Evolutionary conservation across 2,888 invertebrate species (phyloP), one percentile per base, ranked within the genome.

Genomic region (Cephus spinipes): DNA sequence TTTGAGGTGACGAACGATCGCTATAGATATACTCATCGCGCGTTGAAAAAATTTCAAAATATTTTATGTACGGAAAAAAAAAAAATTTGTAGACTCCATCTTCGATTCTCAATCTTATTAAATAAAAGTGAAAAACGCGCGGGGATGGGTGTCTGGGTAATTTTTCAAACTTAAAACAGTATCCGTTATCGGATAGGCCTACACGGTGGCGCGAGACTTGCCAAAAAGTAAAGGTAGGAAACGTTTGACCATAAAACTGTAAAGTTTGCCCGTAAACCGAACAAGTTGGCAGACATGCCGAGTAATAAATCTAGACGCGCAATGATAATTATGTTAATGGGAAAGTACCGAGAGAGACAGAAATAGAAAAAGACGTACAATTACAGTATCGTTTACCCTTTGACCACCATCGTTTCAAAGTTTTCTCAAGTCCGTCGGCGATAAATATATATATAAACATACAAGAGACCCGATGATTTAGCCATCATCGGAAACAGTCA

Each of bases 251-350:
- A 23, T 71, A 71, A 71, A 71, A 71, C 71, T 32, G 3, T 71
- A 71, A 71, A 71, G 32, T 71, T 71, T 71, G 71, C 12, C 71
- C 12, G 71, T 33, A 12, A 71, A 12, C 71, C 71, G 23, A 71
- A 12, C 31, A 55, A 23, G 23, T 55, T 23, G 55, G 71, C 32
- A 32, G 31, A 31, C 34, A 34, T 71, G 6, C 71, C 2, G 71
- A 71, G 33, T 12, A 71, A 33, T 71, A 71, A 71, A 71, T 71
- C 71, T 30, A 9, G 32, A 3, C 32, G 55, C 6, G 9, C 23
- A 55, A 55, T 55, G 23, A 23, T 55, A 23, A 55, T 55, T 55
- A 55, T 55, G 23, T 55, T 55, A 15, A 55, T 23, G 55, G 55
- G 9, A 55, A 55, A 55, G 9, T 15, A 55, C 55, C 23, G 55